Conservation (phyloP, 2,113 vertebrate species). For the Lynx canadensis region DNA sequence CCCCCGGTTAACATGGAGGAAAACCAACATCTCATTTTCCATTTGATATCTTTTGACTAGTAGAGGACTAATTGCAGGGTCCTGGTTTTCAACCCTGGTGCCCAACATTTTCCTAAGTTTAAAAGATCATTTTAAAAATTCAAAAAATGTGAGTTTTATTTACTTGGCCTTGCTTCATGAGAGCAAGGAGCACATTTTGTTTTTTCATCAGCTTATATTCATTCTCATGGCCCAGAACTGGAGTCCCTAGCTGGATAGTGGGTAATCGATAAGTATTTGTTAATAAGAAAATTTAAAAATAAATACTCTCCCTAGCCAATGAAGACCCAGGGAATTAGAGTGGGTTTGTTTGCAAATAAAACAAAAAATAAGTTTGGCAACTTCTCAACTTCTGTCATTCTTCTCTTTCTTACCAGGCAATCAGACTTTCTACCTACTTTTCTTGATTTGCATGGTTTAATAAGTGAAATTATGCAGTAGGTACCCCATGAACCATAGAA, state of each 20-base stretch:
- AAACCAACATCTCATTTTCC: not conserved
- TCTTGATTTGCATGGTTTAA: not conserved
- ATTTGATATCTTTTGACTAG: not conserved
- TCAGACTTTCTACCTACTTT: too few species aligned
- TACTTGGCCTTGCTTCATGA: not conserved
- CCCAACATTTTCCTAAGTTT: not conserved
- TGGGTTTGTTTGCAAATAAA: not conserved
- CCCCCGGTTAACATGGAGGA: not conserved
- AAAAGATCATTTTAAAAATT: not conserved
- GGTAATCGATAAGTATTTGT: not conserved
- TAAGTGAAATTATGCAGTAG: not conserved
- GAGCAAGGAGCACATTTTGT: not conserved
- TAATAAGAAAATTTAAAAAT: not conserved
- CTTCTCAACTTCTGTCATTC: not conserved
- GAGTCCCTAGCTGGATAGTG: not conserved
- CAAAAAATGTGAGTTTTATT: not conserved
- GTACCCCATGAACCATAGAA: too few species aligned
- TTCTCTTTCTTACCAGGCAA: not conserved
- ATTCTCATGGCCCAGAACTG: not conserved
- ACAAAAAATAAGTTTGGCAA: not conserved
- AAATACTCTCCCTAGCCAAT: not conserved
- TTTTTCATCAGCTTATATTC: not conserved
- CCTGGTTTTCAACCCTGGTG: not conserved
- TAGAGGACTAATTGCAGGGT: not conserved
- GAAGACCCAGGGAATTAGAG: too few species aligned